Conservation (phyloP, 2,113 vertebrate genomes). For the Corvus moneduloides region DNA sequence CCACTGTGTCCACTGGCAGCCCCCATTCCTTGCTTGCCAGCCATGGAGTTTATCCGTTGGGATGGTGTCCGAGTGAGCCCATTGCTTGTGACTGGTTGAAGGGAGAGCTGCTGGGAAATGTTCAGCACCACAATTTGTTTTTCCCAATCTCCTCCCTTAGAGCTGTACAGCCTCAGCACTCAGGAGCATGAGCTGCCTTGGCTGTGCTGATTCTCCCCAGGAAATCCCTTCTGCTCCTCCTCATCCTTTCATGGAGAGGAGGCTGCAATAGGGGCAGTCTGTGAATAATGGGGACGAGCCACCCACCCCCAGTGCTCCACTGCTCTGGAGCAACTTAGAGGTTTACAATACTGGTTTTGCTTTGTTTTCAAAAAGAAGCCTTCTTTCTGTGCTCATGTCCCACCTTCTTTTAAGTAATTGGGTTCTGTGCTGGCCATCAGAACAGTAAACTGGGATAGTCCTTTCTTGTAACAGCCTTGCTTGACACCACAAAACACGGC, state of each 20-base stretch:
- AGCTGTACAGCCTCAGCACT: neutral
- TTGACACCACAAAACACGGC: neutral
- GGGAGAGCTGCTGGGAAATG: neutral
- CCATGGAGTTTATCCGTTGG: neutral
- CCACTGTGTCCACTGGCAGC: neutral
- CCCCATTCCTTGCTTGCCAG: neutral
- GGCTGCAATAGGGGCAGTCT: neutral
- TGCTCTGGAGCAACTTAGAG: neutral
- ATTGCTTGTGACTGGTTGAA: neutral
- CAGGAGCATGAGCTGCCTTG: neutral
- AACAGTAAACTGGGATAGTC: neutral
- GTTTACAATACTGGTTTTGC: neutral
- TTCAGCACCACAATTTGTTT: fast-evolving
- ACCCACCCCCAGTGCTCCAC: neutral
- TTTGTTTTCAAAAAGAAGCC: neutral
- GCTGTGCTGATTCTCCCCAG: neutral
- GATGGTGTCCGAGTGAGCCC: neutral
- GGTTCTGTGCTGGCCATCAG: neutral
- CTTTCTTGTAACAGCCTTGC: neutral
- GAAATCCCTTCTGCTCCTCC: neutral
- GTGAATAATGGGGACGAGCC: neutral
- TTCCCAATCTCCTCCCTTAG: neutral
- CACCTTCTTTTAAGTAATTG: neutral
- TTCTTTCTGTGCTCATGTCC: neutral
- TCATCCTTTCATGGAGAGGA: neutral